Base-by-base conservation (phyloP, 2,888 invertebrate genomes). In the Antitype chi region DNA sequence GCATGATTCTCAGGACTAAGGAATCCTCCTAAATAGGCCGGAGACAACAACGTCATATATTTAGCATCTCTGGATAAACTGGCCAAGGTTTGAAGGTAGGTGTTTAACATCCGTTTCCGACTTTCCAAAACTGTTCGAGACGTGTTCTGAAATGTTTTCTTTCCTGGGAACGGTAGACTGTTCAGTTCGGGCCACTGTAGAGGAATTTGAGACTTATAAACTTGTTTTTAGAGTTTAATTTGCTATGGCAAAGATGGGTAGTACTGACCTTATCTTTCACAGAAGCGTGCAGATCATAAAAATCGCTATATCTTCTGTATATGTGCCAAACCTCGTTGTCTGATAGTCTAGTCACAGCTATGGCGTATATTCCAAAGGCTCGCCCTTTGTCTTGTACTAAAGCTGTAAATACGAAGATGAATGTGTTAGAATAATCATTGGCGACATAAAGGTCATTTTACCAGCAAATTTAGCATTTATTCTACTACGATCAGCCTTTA, bases 61-160 rank as follows among this genome's bases (percentile, higher is more conserved):
- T 95, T 91, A 2, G 96, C 84, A 78, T 97, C 95, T 59, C 95
- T 86, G 3, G 97, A 91, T 17, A 96, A 89, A 66, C 90, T 93
- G 0, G 94, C 93, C 47, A 99, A 92, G 72, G 97, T 97, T 90
- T 98, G 97, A 85, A 99, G 96, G 94, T 99, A 99, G 80, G 97
- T 97, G 90, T 99, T 99, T 59, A 99, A 91, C 97, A 98, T 97
- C 62, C 97, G 96, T 97, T 98, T 99, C 28, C 99, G 97, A 89
- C 97, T 98, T 92, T 99, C 99, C 74, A 99, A 95, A 43, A 99
- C 98, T 3, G 97, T 95, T 17, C 98, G 96, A 76, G 99, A 99
- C 93, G 99, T 98, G 92, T 99, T 99, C 91, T 99, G 99, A 93
- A 99, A 99, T 67, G 99, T 98, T 92, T 99, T 99, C 94, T 99